phyloP scores from a whole-genome alignment of 1,140 invertebrate species.

The Chrysoperla carnea region DNA sequence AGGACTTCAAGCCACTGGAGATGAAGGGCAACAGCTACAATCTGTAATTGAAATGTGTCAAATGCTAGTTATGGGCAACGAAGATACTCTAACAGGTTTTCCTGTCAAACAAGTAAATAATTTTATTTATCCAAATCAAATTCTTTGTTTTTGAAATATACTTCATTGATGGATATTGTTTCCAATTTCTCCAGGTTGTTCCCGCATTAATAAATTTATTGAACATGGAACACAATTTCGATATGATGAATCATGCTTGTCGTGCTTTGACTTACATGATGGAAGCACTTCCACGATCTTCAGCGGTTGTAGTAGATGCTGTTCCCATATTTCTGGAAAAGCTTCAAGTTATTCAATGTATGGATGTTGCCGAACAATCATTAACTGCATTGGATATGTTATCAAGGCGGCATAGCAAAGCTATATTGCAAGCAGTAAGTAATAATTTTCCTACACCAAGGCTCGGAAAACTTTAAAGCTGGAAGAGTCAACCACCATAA shows the following conservation, averaged over 20 bases:
- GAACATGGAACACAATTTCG: slow-evolving; percentile 94
- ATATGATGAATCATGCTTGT: slow-evolving; percentile 99
- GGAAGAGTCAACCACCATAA: no score
- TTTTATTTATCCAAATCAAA: no score
- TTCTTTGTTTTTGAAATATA: no score
- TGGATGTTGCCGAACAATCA: slow-evolving; percentile 97
- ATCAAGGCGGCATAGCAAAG: slow-evolving; percentile 88
- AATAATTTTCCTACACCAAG: not conserved
- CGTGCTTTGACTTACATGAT: slow-evolving; percentile 98
- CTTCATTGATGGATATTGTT: no score
- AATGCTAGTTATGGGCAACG: slow-evolving; percentile 97
- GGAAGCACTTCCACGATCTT: slow-evolving; percentile 92
- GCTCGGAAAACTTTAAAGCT: no score
- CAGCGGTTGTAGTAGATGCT: slow-evolving; percentile 89
- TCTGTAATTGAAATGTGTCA: slow-evolving; percentile 98
- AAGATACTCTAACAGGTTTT: slow-evolving; percentile 95
- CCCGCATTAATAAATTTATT: slow-evolving; percentile 79
- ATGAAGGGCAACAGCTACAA: slow-evolving; percentile 93
- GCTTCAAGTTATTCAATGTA: slow-evolving; percentile 93
- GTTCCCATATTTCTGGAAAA: slow-evolving; percentile 92
- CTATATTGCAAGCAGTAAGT: slow-evolving; percentile 82
- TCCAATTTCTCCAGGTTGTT: slow-evolving; percentile 39
- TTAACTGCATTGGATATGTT: slow-evolving; percentile 93
- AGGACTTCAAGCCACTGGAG: slow-evolving; percentile 81
- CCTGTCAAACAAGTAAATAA: slow-evolving; percentile 66